Evolutionary conservation across 2,888 invertebrate species (phyloP), one percentile per base, ranked within the genome.

Genomic region (Spilosoma lubricipeda): DNA sequence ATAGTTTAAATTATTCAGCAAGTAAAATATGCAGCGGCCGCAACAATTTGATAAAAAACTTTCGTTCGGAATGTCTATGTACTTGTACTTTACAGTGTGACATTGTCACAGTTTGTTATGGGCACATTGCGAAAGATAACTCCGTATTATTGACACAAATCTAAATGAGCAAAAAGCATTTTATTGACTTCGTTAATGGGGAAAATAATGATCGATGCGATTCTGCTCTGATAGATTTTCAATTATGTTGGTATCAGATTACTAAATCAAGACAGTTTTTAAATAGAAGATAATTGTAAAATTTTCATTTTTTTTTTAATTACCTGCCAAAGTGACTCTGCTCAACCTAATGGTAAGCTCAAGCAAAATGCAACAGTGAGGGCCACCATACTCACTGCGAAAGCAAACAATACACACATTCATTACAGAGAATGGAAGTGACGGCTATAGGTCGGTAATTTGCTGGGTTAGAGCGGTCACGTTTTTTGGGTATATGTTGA

Each of bases 11-110:
- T 90, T 88, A 89, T 90, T 89, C 82, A 85, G 81, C 81, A 86
- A 85, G 86, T 88, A 82, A 83, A 33, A 86, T 87, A 85, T 89
- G 88, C 88, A 82, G 85, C 77, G 84, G 84, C 89, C 85, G 91
- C 87, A 91, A 91, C 85, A 79, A 86, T 93, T 92, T 93, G 90
- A 91, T 87, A 91, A 93, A 70, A 90, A 84, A 72, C 81, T 75
- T 88, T 88, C 87, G 87, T 79, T 82, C 78, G 84, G 84, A 75
- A 85, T 85, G 75, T 76, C 86, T 83, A 81, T 86, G 81, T 87
- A 88, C 81, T 52, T 52, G 23, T 52, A 87, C 85, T 82, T 82
- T 81, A 79, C 81, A 74, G 87, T 88, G 81, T 89, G 88, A 86
- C 90, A 90, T 91, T 92, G 90, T 85, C 86, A 85, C 85, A 87